phyloP scores from a whole-genome alignment of 2,888 invertebrate species.

The Encarsia formosa region DNA sequence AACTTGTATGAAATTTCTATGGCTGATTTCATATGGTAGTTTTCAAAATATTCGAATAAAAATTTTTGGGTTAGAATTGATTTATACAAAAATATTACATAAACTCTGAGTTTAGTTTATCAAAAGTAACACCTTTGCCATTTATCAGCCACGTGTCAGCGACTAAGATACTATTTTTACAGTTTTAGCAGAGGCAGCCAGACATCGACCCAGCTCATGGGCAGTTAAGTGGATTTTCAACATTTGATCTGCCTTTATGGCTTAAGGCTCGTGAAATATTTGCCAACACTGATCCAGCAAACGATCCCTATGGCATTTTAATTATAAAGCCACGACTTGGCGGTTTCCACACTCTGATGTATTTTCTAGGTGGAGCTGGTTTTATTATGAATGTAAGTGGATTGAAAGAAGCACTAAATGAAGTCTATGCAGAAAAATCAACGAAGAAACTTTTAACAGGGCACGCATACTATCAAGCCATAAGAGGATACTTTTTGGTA shows the following conservation, averaged over 20 bases:
- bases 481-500: neutral
- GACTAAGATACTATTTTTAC: neutral
- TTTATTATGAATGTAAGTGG: constrained; percentile 31
- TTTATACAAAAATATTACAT: no score
- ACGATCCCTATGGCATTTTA: neutral
- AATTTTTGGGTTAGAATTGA: no score
- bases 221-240: neutral
- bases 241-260: neutral
- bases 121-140: neutral
- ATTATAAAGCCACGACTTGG: constrained; percentile 33
- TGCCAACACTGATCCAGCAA: neutral
- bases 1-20: no score
- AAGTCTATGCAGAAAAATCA: neutral
- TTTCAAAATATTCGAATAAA: no score
- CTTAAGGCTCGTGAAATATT: neutral
- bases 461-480: neutral
- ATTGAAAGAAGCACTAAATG: constrained; percentile 20
- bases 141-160: neutral
- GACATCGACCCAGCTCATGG: neutral
- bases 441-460: neutral
- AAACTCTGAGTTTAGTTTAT: no score
- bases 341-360: constrained; percentile 33
- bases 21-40: no score
- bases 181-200: neutral
- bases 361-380: constrained; percentile 28